Base-by-base conservation (phyloP, 2,113 vertebrate genomes). In the Lathamus discolor region DNA sequence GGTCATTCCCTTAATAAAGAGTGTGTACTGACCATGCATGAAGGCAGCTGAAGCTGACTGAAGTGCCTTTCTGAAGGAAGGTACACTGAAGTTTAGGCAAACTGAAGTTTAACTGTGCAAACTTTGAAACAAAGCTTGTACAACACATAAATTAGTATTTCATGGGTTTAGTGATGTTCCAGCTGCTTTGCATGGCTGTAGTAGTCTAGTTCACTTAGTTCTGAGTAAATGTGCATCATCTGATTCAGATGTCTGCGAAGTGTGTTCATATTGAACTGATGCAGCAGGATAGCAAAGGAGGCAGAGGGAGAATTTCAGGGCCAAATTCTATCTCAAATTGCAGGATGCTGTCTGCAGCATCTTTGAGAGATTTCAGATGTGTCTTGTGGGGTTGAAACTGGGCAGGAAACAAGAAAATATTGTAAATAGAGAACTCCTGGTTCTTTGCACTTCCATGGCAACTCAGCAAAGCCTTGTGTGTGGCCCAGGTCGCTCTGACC, bases 11-110 rank as follows among this genome's bases (percentile, higher is more conserved):
- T 33, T 12, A 7, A 15, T 12, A 9, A 22, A 43, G 9, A 12
- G 9, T 1, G 17, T 0, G 0, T 11, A n/a, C 31, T 9, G 29
- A 27, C n/a, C 2, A 0, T 3, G 9, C 1, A 0, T 15, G 37
- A 55, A 20, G 33, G 48, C 48, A 33, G 61, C 33, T 8, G 28
- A 19, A 29, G 41, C n/a, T 28, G 8, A 3, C 25, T 7, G 5
- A n/a, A 59, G 57, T n/a, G 9, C 8, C 17, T 52, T 48, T 25
- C 59, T 15, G 33, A 23, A 59, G 33, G 55, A n/a, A 59, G 13
- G 33, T 59, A n/a, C 31, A 12, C 20, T 59, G 57, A 59, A 59
- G 57, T n/a, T 59, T 23, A 10, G 27, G 41, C 31, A 67, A 67
- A n/a, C 7, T 18, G 33, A 41, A 23, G 33, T 29, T 31, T 28